These are phyloP conservation scores for Lycaon pictus DNA, from an alignment of 2,113 vertebrate genomes.

Conservation along the genomic window DNA sequence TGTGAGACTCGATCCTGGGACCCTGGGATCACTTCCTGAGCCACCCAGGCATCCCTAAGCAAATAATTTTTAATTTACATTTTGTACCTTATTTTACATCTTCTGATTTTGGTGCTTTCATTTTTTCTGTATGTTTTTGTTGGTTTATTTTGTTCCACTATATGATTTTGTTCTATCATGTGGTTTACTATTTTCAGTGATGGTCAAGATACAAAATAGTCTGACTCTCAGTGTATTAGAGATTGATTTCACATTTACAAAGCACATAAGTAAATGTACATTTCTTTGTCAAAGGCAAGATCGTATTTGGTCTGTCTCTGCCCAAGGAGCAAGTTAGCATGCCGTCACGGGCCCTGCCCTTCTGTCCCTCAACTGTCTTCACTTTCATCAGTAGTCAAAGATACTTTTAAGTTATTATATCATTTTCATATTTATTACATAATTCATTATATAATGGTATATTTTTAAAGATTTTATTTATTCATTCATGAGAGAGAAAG, in stretches of 20 bases:
- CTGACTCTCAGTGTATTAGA: background rate
- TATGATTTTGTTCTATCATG: background rate
- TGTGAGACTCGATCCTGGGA: no score
- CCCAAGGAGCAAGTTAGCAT: background rate
- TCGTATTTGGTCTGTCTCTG: background rate
- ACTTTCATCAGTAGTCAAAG: background rate
- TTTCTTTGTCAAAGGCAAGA: background rate
- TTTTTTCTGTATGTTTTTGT: background rate
- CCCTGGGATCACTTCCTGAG: no score
- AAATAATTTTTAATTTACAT: background rate
- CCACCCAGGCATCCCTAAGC: background rate
- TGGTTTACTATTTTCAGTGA: background rate
- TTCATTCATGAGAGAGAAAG: no score
- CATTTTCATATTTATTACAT: background rate
- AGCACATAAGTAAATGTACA: slow-evolving; percentile 13
- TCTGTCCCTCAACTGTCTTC: background rate
- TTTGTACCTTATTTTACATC: background rate
- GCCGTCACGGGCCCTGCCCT: background rate
- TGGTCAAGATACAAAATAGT: background rate
- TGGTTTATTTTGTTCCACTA: background rate
- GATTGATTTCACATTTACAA: background rate
- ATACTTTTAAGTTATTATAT: background rate
- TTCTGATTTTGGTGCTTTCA: slow-evolving; percentile 15
- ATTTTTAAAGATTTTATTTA: no score
- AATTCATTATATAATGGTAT: background rate